A percentile compares a stretch with the other conserved stretches of the same genome.
Evolutionary conservation across 1,140 invertebrate genomes (phyloP).

Genomic region (Agrilus planipennis): DNA sequence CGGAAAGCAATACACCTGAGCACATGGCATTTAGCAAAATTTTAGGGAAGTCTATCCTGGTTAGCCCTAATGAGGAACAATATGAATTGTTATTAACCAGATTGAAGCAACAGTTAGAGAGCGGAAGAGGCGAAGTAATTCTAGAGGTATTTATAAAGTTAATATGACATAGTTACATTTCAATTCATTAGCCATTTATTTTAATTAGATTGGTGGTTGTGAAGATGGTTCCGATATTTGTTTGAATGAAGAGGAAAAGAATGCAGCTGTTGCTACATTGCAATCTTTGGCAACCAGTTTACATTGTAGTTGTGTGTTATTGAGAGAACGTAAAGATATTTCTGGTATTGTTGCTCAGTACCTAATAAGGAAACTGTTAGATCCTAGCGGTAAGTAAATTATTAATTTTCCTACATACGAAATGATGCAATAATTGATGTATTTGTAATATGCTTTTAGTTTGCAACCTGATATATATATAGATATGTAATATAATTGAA

Average conservation of each 20-base stretch:
- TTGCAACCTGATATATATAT: too few species aligned
- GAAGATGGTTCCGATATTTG: constrained; percentile 64
- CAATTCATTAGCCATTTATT: constrained; percentile 1
- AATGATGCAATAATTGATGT: constrained; percentile 26
- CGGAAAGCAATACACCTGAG: constrained; percentile 22
- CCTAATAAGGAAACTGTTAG: constrained; percentile 59
- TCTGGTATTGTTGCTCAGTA: constrained; percentile 69
- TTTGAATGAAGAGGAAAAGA: constrained; percentile 74
- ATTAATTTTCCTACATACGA: constrained; percentile 15
- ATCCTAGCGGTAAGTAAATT: constrained; percentile 34
- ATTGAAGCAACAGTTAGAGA: constrained; percentile 68
- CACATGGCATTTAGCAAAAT: constrained; percentile 31
- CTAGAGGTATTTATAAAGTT: constrained; percentile 48
- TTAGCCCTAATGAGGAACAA: constrained; percentile 78
- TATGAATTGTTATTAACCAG: constrained; percentile 68
- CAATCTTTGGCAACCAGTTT: constrained; percentile 71
- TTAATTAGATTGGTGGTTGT: constrained; percentile 27
- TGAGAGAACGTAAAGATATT: constrained; percentile 54
- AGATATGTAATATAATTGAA: too few species aligned
- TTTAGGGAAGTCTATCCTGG: constrained; percentile 56
- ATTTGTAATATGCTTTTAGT: too few species aligned
- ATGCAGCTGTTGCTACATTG: constrained; percentile 81
- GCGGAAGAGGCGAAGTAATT: constrained; percentile 90
- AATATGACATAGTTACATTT: background rate
- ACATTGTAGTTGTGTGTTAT: constrained; percentile 75